Evolutionary conservation across 92 coral and sea anemone species (phyloP).

Genomic region (Galaxea fascicularis): DNA sequence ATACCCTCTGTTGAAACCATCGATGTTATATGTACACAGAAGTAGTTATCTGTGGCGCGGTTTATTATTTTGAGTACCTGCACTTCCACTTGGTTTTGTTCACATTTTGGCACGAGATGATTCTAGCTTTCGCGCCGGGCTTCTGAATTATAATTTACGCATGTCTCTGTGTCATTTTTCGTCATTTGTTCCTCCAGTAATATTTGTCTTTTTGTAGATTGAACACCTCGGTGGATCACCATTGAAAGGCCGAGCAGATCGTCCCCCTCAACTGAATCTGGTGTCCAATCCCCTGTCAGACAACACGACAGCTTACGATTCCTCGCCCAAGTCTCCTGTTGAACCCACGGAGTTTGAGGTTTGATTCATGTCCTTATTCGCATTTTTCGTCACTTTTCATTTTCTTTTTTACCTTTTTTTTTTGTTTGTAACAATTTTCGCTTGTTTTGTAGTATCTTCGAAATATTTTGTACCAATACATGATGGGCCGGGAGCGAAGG

Average conservation of each 20-base stretch:
- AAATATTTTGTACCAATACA: slow-evolving; percentile 94
- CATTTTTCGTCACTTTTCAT: neutral
- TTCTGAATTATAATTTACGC: neutral
- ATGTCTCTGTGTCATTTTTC: neutral
- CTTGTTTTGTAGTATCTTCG: slow-evolving; percentile 84
- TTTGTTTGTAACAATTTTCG: neutral
- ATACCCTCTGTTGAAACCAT: too few species aligned
- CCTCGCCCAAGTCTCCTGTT: slow-evolving; percentile 83
- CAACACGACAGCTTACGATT: slow-evolving; percentile 55
- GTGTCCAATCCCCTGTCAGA: slow-evolving; percentile 91
- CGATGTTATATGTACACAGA: too few species aligned
- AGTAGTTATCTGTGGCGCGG: too few species aligned
- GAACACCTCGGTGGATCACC: slow-evolving; percentile 85
- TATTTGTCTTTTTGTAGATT: slow-evolving; percentile 44
- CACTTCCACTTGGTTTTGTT: neutral
- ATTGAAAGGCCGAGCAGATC: slow-evolving; percentile 64
- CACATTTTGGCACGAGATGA: neutral
- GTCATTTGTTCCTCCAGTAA: neutral
- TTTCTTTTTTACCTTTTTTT: neutral
- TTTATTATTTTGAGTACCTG: too few species aligned
- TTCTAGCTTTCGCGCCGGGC: neutral
- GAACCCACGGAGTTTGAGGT: slow-evolving; percentile 96
- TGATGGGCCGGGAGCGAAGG: slow-evolving; percentile 97
- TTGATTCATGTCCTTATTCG: neutral
- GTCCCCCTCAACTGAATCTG: slow-evolving; percentile 89